Evolutionary conservation across 2,888 invertebrate genomes (phyloP), one percentile per base, ranked within the genome.

Genomic region (Teinopalpus imperialis): DNA sequence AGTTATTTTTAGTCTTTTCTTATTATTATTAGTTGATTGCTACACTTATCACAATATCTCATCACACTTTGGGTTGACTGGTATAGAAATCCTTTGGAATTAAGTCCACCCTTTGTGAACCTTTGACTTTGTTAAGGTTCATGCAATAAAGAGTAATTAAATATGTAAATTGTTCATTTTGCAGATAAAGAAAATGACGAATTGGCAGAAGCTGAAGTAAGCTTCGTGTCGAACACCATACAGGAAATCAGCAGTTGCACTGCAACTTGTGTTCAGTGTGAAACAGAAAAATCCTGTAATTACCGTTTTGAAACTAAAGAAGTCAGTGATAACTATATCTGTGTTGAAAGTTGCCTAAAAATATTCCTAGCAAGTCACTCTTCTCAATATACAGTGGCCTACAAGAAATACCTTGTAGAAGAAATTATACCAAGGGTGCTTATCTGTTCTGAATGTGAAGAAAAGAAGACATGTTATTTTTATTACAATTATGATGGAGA

Each of bases 161-260:
- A n/a, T n/a, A n/a, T n/a, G n/a, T n/a, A n/a, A n/a, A n/a, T n/a
- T n/a, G n/a, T n/a, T 31, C 3, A 2, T 31, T 10, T 61, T 64
- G 9, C 83, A 79, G 90, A 90, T 21, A 81, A 90, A 53, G 91
- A 90, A 56, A 66, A 64, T 54, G 90, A 90, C 26, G 91, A 91
- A 52, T 63, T 86, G 1, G 74, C 75, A 10, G 81, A 76, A 52
- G 41, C 59, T 0, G 77, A 80, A 52, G 90, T 66, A 48, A 63
- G 57, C 53, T 58, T 66, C 59, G 61, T 63, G 2, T 72, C 71
- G 9, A 73, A 75, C 41, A 66, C 75, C 18, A 88, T 90, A 23
- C 83, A 85, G 52, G 86, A 89, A 59, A 71, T 85, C 16, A 69
- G 65, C 29, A 54, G 74, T 4, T 53, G 64, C 1, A 73, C 81